Percentiles rank a stretch among this genome's conserved stretches.
Evolutionary conservation across 2,888 invertebrate genomes (phyloP).

Genomic region (Cordilura impudica): DNA sequence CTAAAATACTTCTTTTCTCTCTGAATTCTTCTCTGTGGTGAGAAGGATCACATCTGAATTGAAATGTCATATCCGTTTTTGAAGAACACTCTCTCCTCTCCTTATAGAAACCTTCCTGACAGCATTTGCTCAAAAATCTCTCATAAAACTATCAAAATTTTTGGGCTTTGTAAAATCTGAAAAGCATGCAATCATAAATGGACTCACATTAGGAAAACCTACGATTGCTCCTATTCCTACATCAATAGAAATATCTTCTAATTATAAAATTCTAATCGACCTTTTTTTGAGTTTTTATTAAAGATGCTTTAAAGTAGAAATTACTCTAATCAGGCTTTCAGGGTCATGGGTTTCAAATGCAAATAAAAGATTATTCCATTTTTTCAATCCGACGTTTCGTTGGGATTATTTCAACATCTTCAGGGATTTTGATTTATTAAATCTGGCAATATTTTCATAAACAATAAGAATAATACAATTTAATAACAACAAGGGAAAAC

Average conservation of each 20-base stretch:
- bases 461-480: too few species aligned
- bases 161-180: slow-evolving; percentile 39
- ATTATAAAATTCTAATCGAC: slow-evolving; percentile 29
- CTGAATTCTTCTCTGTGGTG: slow-evolving; percentile 24
- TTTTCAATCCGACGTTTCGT: too few species aligned
- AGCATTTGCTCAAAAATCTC: slow-evolving; percentile 40
- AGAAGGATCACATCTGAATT: background rate
- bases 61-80: slow-evolving; percentile 23
- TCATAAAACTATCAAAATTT: slow-evolving; percentile 24
- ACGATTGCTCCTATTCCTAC: too few species aligned
- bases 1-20: slow-evolving; percentile 17
- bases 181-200: slow-evolving; percentile 45
- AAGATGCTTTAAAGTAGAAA: too few species aligned
- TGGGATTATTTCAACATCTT: background rate
- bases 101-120: background rate
- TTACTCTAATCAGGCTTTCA: too few species aligned
- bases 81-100: background rate
- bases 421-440: too few species aligned
- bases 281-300: slow-evolving; percentile 6
- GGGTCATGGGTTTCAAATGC: too few species aligned
- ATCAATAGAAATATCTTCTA: too few species aligned
- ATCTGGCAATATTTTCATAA: too few species aligned
- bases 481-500: too few species aligned
- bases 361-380: too few species aligned
- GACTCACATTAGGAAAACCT: slow-evolving; percentile 12